Conservation (phyloP, 2,797 vertebrate species). For the Crocidura indochinensis region DNA sequence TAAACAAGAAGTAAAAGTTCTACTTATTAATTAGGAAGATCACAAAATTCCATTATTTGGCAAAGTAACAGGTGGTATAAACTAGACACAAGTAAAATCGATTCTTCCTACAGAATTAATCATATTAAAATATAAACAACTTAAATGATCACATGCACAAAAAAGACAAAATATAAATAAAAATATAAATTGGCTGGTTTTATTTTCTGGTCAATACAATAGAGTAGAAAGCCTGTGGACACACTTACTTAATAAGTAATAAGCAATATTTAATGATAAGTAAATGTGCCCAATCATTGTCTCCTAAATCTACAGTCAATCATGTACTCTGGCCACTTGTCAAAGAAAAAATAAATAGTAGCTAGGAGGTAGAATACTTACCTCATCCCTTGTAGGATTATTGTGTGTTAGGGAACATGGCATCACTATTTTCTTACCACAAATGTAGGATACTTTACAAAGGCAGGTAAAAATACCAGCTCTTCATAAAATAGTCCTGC, state of each 20-base stretch:
- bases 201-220: too few species aligned
- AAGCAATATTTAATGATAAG: too few species aligned
- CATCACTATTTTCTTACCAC: background rate
- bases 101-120: background rate
- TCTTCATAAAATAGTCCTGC: too few species aligned
- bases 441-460: too few species aligned
- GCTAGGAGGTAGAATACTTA: background rate
- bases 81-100: conserved; percentile 7
- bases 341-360: background rate
- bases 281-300: background rate
- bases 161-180: too few species aligned
- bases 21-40: conserved; percentile 28
- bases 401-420: background rate
- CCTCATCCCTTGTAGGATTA: background rate
- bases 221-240: too few species aligned
- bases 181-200: too few species aligned
- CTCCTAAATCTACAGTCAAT: background rate
- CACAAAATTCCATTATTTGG: background rate
- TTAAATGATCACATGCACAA: too few species aligned
- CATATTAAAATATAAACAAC: too few species aligned
- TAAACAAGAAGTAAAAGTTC: conserved; percentile 44
- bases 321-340: background rate
- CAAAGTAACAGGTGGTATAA: conserved; percentile 32
- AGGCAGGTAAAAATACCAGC: too few species aligned
- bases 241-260: too few species aligned